Percentiles rank a stretch among this genome's conserved stretches.
phyloP scores from a whole-genome alignment of 2,797 vertebrate species.

The Gymnoscopelus microlampas region DNA sequence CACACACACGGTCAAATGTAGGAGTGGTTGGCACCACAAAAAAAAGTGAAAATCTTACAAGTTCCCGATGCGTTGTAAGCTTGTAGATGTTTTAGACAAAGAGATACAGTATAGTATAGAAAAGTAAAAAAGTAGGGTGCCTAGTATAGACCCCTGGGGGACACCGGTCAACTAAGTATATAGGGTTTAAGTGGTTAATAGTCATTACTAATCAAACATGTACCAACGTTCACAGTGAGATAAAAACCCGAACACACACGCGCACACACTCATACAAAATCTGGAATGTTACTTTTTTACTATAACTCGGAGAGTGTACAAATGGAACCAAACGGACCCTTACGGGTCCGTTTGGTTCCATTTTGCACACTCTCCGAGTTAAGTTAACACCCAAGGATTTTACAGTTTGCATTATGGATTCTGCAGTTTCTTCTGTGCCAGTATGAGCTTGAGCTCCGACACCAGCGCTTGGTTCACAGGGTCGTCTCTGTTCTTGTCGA shows the following conservation, averaged over 20 bases:
- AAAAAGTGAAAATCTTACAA: too few species aligned
- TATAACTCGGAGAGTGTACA: too few species aligned
- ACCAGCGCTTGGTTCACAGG: constrained; percentile 87
- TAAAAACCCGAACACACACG: neutral
- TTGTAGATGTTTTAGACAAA: neutral
- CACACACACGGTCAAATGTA: too few species aligned
- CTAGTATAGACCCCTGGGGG: too few species aligned
- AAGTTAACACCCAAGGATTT: neutral
- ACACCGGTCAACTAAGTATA: too few species aligned
- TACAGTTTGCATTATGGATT: constrained; percentile 48
- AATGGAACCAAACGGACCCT: too few species aligned
- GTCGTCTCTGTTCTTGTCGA: constrained; percentile 66
- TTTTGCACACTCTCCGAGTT: neutral
- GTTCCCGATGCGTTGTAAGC: too few species aligned
- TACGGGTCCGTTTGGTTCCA: too few species aligned
- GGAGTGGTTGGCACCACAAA: too few species aligned
- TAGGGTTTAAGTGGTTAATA: too few species aligned
- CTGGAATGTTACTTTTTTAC: neutral
- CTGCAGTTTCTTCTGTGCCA: constrained; percentile 86
- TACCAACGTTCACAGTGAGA: neutral
- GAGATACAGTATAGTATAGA: neutral
- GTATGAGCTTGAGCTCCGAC: constrained; percentile 93
- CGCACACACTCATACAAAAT: constrained; percentile 9
- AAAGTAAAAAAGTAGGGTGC: neutral
- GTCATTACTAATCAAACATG: neutral